Evolutionary conservation across 2,888 invertebrate species (phyloP), one percentile per base, ranked within the genome.

Genomic region (Dynastes hyllus): DNA sequence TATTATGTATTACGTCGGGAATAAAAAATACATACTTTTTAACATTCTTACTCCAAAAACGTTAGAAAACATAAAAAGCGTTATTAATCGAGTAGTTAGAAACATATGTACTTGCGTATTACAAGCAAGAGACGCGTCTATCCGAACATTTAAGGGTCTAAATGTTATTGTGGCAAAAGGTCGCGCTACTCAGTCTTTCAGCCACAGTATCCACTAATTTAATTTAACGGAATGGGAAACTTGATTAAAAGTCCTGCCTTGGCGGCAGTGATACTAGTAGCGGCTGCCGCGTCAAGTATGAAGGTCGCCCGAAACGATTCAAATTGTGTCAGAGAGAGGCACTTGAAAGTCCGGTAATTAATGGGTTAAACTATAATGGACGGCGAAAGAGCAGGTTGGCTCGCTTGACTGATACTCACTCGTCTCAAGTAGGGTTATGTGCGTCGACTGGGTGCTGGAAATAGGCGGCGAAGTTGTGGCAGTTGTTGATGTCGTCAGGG

Each of bases 371-470:
- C 61, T 75, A 75, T 75, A 75, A 61, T 50, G 73, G 73, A 75
- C 45, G 73, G 61, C 61, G 73, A 61, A 75, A 61, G 73, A 45
- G 61, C 73, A 75, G 73, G 61, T 61, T 61, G 45, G 50, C 13
- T 29, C 73, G 45, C 55, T 61, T 63, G 69, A 55, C 69, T 67
- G 70, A 65, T 69, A 87, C 89, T 89, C 85, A 89, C 89, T 89
- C 83, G 89, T 88, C 85, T 89, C 89, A 83, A 89, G 83, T 81
- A 89, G 83, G 73, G 88, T 88, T 87, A 87, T 87, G 86, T 87
- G 88, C 86, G 89, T 89, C 32, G 89, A 87, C 84, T 86, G 85
- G 58, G 83, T 78, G 66, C 87, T 86, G 61, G 73, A 75, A 61
- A 61, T 61, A 45, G 73, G 63, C 73, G 73, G 45, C 45, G 61